These are phyloP conservation scores for Drosophila macrothrix DNA, from an alignment of 2,888 invertebrate genomes.

Conservation along the genomic window DNA sequence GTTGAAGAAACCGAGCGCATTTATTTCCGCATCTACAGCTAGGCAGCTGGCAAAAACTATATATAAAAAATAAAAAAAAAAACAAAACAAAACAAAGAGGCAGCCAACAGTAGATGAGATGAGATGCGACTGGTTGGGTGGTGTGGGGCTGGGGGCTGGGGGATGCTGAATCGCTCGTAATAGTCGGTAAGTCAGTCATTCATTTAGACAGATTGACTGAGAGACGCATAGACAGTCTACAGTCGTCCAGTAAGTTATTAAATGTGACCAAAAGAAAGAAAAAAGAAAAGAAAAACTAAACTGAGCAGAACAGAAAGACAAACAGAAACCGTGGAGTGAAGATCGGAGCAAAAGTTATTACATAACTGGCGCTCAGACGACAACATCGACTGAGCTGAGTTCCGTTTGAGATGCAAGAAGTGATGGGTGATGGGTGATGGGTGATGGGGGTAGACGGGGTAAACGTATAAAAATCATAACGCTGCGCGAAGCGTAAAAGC, in stretches of 20 bases:
- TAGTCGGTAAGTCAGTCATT: constrained; percentile 68
- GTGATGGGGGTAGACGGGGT: not conserved
- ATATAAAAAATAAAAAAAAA: constrained; percentile 5
- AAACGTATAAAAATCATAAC: constrained; percentile 71
- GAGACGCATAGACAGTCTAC: constrained; percentile 26
- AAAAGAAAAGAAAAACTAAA: not conserved
- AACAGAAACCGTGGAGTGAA: constrained; percentile 12
- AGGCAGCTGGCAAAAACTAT: constrained; percentile 47
- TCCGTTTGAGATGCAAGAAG: constrained; percentile 1
- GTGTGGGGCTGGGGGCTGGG: not conserved
- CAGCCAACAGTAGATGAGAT: constrained; percentile 10
- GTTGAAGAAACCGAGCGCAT: constrained; percentile 75
- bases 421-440: not conserved
- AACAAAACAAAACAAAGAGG: not conserved
- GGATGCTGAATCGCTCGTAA: constrained; percentile 41
- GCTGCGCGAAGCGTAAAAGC: constrained; percentile 73
- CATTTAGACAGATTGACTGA: constrained; percentile 57
- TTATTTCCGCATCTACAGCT: constrained; percentile 72
- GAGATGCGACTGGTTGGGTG: not conserved
- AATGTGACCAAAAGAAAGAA: constrained; percentile 67
- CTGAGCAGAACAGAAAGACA: constrained; percentile 2
- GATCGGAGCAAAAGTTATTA: constrained; percentile 53
- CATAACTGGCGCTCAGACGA: constrained; percentile 54
- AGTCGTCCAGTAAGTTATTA: constrained; percentile 62
- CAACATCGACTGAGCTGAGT: constrained; percentile 23